Evolutionary conservation across 2,113 vertebrate species (phyloP).

Genomic region (Malaclemys terrapin): DNA sequence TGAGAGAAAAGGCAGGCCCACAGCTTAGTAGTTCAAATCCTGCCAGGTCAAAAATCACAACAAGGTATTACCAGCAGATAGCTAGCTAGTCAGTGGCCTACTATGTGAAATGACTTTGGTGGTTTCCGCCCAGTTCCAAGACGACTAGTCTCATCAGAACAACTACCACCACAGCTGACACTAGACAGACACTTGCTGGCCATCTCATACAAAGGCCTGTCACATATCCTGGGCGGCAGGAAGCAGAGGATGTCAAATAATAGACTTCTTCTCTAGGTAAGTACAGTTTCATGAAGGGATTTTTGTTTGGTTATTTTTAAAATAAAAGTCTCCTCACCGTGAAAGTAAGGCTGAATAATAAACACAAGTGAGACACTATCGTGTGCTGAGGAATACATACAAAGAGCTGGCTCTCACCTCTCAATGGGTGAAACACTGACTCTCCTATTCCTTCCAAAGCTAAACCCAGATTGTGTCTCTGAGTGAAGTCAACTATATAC

Average conservation of each 20-base stretch:
- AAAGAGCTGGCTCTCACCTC: neutral
- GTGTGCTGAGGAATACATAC: neutral
- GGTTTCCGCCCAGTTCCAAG: neutral
- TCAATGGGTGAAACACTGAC: neutral
- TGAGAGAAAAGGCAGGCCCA: neutral
- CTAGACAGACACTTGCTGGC: neutral
- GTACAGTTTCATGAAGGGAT: too few relatives aligned
- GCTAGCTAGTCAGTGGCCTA: neutral
- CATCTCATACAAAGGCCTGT: neutral
- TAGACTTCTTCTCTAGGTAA: too few relatives aligned
- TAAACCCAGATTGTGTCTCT: neutral
- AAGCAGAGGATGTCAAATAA: neutral
- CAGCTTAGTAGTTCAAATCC: neutral
- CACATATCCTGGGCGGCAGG: fast-evolving
- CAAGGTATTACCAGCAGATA: neutral
- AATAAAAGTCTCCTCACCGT: fast-evolving
- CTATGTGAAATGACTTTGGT: neutral
- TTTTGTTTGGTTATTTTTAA: neutral
- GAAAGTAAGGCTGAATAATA: neutral
- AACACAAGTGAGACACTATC: neutral
- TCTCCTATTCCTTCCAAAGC: conserved; percentile 42
- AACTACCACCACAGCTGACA: neutral
- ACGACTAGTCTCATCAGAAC: neutral
- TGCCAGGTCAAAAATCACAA: neutral
- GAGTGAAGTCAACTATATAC: conserved; percentile 35